Conservation (phyloP, 2,797 vertebrate genomes). For the Anisognathus igniventris region DNA sequence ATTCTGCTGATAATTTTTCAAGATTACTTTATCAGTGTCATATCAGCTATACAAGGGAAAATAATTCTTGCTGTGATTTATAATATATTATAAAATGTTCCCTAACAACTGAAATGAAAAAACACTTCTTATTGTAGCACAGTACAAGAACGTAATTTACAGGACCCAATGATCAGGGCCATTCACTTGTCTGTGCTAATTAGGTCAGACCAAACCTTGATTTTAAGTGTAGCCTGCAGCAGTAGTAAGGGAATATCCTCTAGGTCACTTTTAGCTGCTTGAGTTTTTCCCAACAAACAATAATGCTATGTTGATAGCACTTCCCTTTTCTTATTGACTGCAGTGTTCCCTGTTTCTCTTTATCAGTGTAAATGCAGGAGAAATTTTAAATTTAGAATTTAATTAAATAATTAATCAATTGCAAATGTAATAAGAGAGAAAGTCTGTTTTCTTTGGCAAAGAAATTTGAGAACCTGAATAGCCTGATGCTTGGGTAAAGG, state of each 20-base stretch:
- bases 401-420: neutral
- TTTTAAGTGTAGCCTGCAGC: neutral
- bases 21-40: neutral
- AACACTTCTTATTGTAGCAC: neutral
- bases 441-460: neutral
- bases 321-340: neutral
- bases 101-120: neutral
- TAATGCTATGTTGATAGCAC: neutral
- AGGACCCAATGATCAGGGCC: neutral
- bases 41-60: neutral
- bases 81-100: neutral
- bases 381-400: neutral
- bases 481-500: neutral
- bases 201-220: neutral
- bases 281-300: neutral
- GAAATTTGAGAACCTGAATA: neutral
- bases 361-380: neutral
- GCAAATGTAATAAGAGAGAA: neutral
- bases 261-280: neutral
- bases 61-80: conserved; percentile 14
- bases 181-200: neutral
- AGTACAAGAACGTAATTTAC: neutral
- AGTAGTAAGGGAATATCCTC: neutral
- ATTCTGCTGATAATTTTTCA: neutral
- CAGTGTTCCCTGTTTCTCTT: neutral